Conservation (phyloP, 2,888 invertebrate species). For the Mellilla xanthometata region DNA sequence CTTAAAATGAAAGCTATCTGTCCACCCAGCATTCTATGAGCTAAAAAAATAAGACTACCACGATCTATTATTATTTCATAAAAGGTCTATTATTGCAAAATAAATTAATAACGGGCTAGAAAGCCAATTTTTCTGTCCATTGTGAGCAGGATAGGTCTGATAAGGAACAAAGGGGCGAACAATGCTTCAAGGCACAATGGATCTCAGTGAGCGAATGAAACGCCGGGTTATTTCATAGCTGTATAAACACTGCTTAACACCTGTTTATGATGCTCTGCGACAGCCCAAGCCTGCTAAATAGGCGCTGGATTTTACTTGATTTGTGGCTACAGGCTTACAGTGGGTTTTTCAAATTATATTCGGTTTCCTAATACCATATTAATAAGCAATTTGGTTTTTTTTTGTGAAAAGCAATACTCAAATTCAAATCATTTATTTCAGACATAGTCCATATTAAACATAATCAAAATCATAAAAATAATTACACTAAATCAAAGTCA, state of each 20-base stretch:
- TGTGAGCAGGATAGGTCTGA: slow-evolving; percentile 57
- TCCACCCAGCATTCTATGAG: slow-evolving; percentile 8
- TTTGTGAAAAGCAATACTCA: no score
- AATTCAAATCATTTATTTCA: no score
- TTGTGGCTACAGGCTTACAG: no score
- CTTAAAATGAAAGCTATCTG: background rate
- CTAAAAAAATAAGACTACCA: slow-evolving; percentile 15
- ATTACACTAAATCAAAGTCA: no score
- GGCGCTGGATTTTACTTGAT: no score
- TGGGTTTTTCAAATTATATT: no score
- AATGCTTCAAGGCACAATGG: slow-evolving; percentile 27
- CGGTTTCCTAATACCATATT: no score
- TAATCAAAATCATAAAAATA: no score
- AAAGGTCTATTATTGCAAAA: slow-evolving; percentile 54
- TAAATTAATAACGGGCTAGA: slow-evolving; percentile 63
- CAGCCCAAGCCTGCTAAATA: background rate
- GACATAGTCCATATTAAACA: no score
- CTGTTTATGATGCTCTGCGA: slow-evolving; percentile 19
- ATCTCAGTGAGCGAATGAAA: slow-evolving; percentile 23
- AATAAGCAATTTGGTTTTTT: no score
- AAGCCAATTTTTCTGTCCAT: slow-evolving; percentile 72
- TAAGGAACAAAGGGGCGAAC: slow-evolving; percentile 56
- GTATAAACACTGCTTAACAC: slow-evolving; percentile 30
- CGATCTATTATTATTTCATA: slow-evolving; percentile 19
- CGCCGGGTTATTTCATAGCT: slow-evolving; percentile 26